Conservation (phyloP, 2,113 vertebrate species). For the Dipodomys merriami region DNA sequence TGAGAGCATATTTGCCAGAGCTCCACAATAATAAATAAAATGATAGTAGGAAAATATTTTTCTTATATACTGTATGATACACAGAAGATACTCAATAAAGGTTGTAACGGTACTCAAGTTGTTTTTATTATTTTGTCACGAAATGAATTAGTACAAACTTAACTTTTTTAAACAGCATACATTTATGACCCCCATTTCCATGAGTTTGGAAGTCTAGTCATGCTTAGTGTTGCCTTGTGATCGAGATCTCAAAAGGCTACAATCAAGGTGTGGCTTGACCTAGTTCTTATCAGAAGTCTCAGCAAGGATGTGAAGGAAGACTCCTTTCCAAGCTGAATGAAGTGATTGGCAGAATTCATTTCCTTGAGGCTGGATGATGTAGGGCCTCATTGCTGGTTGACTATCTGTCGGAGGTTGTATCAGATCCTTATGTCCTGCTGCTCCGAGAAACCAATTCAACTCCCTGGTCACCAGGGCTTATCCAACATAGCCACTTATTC, state of each 20-base stretch:
- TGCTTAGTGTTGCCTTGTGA: neutral
- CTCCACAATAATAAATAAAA: slow-evolving; percentile 5
- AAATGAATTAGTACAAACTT: neutral
- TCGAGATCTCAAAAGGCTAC: neutral
- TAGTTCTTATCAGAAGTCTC: neutral
- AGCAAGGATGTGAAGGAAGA: neutral
- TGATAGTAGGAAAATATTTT: neutral
- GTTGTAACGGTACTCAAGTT: neutral
- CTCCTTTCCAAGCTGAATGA: neutral
- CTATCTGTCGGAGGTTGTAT: neutral
- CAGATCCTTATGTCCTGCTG: neutral
- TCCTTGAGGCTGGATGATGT: neutral
- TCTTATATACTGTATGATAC: neutral
- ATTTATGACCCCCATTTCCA: neutral
- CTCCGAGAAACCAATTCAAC: neutral
- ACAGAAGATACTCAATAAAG: neutral
- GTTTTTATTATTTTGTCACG: neutral
- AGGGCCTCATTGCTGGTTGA: neutral
- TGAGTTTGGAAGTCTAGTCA: neutral
- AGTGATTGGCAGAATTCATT: neutral
- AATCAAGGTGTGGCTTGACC: neutral
- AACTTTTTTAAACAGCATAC: neutral
- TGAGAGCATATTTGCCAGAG: no score
- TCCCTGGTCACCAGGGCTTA: neutral
- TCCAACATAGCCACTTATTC: neutral